Base-by-base conservation (phyloP, 2,888 invertebrate genomes). In the Meteorus colon region DNA sequence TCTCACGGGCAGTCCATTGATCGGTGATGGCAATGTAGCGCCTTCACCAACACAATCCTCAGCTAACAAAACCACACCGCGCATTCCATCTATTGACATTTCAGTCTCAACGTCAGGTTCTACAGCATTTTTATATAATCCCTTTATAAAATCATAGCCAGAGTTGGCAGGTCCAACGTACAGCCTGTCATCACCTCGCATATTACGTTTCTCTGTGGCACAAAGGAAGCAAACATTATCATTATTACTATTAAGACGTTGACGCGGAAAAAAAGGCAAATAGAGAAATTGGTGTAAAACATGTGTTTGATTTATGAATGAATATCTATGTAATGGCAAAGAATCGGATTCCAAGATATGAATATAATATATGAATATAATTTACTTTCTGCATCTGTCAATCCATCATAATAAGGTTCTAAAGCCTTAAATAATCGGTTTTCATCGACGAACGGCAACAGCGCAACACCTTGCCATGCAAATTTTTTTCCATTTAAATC, bases 401-500 rank as follows among this genome's bases (percentile, higher is more conserved):
- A 90, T 74, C 93, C 91, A 0, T 92, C 91, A 85, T 99, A 98
- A 81, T 95, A 96, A 0, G 95, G 93, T 83, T 93, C 92, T 51
- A 99, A 90, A 0, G 98, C 96, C 84, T 94, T 94, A 87, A 96
- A 95, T 73, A 98, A 92, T 77, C 99, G 91, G 76, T 92, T 92
- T 90, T 99, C 99, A 83, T 99, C 98, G 0, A 99, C 99, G 90
- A 99, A 99, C 6, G 99, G 99, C 79, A 99, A 91, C 59, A 99
- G 90, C 0, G 99, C 99, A 1, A 99, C 99, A 63, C 99, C 99
- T 91, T 99, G 98, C 99, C 99, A 99, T 68, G 99, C 99, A 91
- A 96, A 99, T 90, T 98, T 99, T 91, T 99, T 99, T 45, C 99
- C 99, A 91, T 99, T 99, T 81, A 99, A 91, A 91, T 99, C 98